Conservation (phyloP, 1,140 invertebrate species). For the Teleopsis dalmanni region DNA sequence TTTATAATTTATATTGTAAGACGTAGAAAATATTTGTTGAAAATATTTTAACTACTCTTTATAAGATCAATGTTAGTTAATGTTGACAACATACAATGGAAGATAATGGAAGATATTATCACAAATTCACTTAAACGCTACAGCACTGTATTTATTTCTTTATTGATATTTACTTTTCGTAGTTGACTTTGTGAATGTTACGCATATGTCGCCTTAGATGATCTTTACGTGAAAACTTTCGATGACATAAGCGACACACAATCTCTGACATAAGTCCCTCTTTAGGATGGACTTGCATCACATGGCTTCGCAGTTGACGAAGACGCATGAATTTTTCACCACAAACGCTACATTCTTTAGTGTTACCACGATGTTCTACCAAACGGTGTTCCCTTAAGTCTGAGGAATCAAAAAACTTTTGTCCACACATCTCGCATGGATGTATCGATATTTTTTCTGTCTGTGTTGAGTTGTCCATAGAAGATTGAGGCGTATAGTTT, state of each 20-base stretch:
- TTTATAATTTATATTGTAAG: no score
- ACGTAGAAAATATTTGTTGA: no score
- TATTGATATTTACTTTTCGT: constrained; percentile 1
- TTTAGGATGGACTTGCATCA: constrained; percentile 23
- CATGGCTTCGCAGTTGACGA: constrained; percentile 25
- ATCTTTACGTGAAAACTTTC: constrained; percentile 27
- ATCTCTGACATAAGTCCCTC: constrained; percentile 7
- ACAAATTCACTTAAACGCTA: neutral
- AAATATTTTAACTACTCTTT: no score
- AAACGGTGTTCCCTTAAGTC: constrained; percentile 31
- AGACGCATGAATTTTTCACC: constrained; percentile 22
- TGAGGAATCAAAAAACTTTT: constrained; percentile 25
- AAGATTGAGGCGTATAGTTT: neutral
- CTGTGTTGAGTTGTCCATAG: constrained; percentile 16
- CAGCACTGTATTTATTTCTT: no score
- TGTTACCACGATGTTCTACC: constrained; percentile 14
- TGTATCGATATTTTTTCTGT: constrained; percentile 27
- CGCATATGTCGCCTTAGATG: constrained; percentile 31
- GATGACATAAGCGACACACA: constrained; percentile 23
- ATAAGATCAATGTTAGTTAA: neutral
- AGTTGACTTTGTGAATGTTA: constrained; percentile 19
- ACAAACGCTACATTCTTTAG: constrained; percentile 28
- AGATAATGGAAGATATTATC: neutral
- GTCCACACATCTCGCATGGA: constrained; percentile 32
- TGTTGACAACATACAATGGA: constrained; percentile 2